phyloP scores from a whole-genome alignment of 2,888 invertebrate genomes.

The Thelaira solivaga region DNA sequence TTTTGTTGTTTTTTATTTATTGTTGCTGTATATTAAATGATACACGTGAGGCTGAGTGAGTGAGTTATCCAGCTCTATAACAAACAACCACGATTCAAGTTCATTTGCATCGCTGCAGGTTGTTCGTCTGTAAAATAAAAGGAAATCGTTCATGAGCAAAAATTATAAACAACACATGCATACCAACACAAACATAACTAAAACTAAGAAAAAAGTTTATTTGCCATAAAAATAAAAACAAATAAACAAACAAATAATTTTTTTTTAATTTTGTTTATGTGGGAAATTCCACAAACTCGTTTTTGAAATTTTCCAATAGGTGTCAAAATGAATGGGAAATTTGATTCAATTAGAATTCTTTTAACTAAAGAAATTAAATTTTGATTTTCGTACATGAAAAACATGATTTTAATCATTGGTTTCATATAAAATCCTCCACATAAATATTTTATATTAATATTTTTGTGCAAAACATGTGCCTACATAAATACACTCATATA shows the following conservation, averaged over 20 bases:
- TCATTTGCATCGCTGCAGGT: constrained; percentile 59
- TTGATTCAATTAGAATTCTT: too few relatives aligned
- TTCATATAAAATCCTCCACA: too few relatives aligned
- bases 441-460: too few relatives aligned
- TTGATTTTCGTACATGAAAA: too few relatives aligned
- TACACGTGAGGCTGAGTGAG: constrained; percentile 30
- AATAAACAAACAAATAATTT: constrained; percentile 2
- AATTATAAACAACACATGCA: constrained; percentile 23
- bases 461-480: neutral
- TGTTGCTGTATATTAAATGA: neutral
- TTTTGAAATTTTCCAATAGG: neutral
- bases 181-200: constrained; percentile 2
- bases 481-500: neutral
- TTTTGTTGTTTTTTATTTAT: neutral
- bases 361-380: too few relatives aligned
- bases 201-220: neutral
- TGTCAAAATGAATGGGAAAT: too few relatives aligned
- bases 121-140: constrained; percentile 61
- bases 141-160: constrained; percentile 54
- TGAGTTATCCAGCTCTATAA: constrained; percentile 50
- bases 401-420: too few relatives aligned
- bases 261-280: neutral
- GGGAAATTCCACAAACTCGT: constrained; percentile 9
- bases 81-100: constrained; percentile 62
- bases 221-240: neutral